phyloP scores from a whole-genome alignment of 2,888 invertebrate species.

The Rhingia rostrata region DNA sequence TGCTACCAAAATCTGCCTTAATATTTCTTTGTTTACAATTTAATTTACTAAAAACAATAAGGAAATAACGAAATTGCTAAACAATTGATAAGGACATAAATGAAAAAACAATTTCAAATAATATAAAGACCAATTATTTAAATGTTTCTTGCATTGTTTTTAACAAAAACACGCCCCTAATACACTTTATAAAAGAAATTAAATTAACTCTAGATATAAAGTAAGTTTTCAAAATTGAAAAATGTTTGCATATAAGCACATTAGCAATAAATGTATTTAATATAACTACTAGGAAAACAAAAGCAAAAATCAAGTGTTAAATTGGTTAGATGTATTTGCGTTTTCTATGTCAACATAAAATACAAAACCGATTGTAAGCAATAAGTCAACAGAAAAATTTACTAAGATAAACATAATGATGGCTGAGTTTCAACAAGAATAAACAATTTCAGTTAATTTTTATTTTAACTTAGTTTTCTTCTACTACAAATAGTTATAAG shows the following conservation, averaged over 20 bases:
- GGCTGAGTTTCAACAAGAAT: neutral
- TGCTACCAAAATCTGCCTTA: constrained; percentile 68
- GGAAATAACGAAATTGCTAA: constrained; percentile 4
- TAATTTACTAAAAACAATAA: constrained; percentile 9
- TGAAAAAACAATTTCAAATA: constrained; percentile 3
- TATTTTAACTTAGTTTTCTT: constrained; percentile 30
- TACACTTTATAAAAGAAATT: constrained; percentile 12
- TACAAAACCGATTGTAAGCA: constrained; percentile 52
- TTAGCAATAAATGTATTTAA: constrained; percentile 41
- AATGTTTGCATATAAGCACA: constrained; percentile 21
- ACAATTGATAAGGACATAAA: constrained; percentile 14
- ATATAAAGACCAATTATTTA: constrained; percentile 59
- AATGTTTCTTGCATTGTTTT: constrained; percentile 20
- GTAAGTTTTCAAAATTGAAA: constrained; percentile 24
- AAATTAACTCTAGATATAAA: constrained; percentile 25
- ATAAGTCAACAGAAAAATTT: constrained; percentile 40
- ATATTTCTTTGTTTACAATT: constrained; percentile 34
- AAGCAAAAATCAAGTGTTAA: constrained; percentile 2
- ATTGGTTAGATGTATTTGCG: neutral
- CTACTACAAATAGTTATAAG: constrained; percentile 24
- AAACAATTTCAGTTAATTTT: constrained; percentile 12
- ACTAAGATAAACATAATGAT: constrained; percentile 6
- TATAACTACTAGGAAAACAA: neutral
- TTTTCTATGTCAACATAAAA: constrained; percentile 15
- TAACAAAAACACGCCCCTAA: neutral